These are phyloP conservation scores for Akabosia matsudoensis DNA, from an alignment of 1,140 invertebrate species.

Conservation along the genomic window DNA sequence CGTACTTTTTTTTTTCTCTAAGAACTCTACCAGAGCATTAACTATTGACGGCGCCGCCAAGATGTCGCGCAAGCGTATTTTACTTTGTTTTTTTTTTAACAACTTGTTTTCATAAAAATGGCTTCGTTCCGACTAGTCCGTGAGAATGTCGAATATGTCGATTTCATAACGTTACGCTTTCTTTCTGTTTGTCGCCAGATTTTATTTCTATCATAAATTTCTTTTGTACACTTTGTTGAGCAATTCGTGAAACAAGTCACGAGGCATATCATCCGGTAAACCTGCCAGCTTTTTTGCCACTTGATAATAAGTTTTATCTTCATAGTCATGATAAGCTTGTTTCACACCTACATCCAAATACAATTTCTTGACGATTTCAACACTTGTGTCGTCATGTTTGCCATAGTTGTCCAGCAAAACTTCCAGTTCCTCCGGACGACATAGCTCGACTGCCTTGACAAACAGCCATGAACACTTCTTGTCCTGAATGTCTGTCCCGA, in stretches of 20 bases:
- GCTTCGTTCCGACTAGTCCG: not conserved
- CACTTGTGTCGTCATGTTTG: not conserved
- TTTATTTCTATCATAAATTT: not conserved
- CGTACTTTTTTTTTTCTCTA: not conserved
- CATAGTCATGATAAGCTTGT: not conserved
- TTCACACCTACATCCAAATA: conserved; percentile 19
- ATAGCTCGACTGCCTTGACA: conserved; percentile 52
- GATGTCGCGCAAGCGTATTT: no score
- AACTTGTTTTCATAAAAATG: not conserved
- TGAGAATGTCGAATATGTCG: not conserved
- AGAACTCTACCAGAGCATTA: no score
- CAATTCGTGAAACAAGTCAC: not conserved
- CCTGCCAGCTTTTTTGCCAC: not conserved
- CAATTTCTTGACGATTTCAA: conserved; percentile 7
- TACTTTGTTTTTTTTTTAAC: not conserved
- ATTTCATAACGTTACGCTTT: no score
- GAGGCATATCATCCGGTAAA: not conserved
- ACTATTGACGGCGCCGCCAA: no score
- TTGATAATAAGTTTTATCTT: not conserved
- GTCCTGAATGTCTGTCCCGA: conserved; percentile 63
- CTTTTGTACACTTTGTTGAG: not conserved
- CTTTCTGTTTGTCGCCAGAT: no score
- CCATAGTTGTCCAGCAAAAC: conserved; percentile 25
- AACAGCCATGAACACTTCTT: conserved; percentile 60
- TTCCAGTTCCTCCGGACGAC: not conserved